A percentile compares a stretch with the other conserved stretches of the same genome.
These are phyloP conservation scores for Pollenia labialis DNA, from an alignment of 2,888 invertebrate genomes.

Conservation along the genomic window DNA sequence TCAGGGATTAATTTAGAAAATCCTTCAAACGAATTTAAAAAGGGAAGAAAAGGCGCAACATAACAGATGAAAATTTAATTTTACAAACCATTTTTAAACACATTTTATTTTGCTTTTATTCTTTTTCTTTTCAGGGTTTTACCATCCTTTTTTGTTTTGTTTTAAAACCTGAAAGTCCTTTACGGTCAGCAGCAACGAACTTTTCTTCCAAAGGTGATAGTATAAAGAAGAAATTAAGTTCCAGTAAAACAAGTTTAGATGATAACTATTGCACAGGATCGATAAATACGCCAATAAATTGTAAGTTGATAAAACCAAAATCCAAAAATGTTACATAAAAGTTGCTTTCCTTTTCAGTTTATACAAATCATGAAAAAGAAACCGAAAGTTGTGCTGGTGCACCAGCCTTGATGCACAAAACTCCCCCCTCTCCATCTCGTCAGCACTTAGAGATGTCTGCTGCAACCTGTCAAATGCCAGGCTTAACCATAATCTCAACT, in stretches of 20 bases:
- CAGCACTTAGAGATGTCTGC: conserved; percentile 73
- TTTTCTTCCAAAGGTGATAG: conserved; percentile 72
- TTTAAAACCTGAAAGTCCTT: conserved; percentile 82
- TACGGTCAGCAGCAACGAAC: conserved; percentile 74
- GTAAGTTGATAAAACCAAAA: conserved; percentile 78
- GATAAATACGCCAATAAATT: conserved; percentile 83
- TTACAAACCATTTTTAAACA: no score
- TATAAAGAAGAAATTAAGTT: conserved; percentile 80
- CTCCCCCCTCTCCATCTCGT: conserved; percentile 76
- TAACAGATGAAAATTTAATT: no score
- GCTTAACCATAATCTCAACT: conserved; percentile 82
- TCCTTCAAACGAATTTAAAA: not conserved
- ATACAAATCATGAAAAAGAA: conserved; percentile 83
- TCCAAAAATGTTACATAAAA: not conserved
- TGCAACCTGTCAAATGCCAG: conserved; percentile 78
- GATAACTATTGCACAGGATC: conserved; percentile 83
- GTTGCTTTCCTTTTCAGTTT: conserved; percentile 78
- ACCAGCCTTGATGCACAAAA: conserved; percentile 74
- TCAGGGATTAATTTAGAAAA: not conserved
- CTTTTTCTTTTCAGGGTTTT: conserved; percentile 80
- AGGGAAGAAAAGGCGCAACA: no score
- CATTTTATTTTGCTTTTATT: not conserved
- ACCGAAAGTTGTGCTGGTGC: conserved; percentile 82
- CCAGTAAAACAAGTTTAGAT: conserved; percentile 82
- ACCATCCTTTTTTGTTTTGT: conserved; percentile 83